phyloP scores from a whole-genome alignment of 2,888 invertebrate genomes.

The Drosophila falleni region DNA sequence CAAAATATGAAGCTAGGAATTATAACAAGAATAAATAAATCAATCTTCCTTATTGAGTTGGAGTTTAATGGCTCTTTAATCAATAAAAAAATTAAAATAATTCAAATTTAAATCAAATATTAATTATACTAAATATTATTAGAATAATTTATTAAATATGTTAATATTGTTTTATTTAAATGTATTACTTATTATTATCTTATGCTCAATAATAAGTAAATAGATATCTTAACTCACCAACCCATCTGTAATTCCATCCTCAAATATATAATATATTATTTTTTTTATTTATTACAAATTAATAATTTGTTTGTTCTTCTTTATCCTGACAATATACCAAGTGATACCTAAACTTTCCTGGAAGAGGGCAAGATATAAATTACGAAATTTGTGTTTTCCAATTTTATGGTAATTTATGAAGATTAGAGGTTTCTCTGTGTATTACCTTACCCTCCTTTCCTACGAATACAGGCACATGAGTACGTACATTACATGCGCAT shows the following conservation, averaged over 20 bases:
- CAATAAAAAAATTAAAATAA: not conserved
- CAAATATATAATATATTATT: too few relatives aligned
- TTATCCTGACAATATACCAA: not conserved
- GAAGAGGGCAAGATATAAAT: not conserved
- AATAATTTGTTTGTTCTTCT: not conserved
- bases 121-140: not conserved
- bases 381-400: not conserved
- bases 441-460: not conserved
- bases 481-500: not conserved
- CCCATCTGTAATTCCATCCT: too few relatives aligned
- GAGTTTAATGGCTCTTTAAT: not conserved
- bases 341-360: not conserved
- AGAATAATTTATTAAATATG: too few relatives aligned
- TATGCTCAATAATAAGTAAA: too few relatives aligned
- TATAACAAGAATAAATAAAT: conserved; percentile 55
- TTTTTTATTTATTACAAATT: too few relatives aligned
- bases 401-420: conserved; percentile 10
- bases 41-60: not conserved
- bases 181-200: too few relatives aligned
- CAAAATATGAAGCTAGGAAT: conserved; percentile 18
- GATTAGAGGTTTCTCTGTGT: conserved; percentile 1
- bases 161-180: not conserved
- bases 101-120: too few relatives aligned
- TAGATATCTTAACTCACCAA: too few relatives aligned
- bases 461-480: not conserved